Conservation (phyloP, 2,797 vertebrate genomes). For the Podargus strigoides region DNA sequence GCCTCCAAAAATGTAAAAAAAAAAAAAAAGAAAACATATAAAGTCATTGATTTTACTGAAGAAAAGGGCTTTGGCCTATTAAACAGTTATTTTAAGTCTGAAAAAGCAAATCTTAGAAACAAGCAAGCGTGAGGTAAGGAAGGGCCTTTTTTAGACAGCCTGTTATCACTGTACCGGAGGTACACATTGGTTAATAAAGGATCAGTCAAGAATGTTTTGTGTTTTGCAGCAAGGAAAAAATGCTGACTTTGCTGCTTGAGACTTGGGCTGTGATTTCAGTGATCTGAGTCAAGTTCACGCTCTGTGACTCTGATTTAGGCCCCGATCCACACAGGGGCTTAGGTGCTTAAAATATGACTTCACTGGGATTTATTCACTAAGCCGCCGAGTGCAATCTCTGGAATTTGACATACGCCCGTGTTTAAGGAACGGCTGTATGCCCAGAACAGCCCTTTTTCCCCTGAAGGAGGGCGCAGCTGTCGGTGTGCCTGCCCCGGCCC, state of each 20-base stretch:
- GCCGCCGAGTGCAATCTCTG: not conserved
- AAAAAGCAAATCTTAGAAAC: not conserved
- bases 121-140: not conserved
- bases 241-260: not conserved
- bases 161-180: not conserved
- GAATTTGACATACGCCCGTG: not conserved
- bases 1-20: not conserved
- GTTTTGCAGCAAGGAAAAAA: not conserved
- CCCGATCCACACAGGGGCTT: not conserved
- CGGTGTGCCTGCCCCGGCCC: not conserved
- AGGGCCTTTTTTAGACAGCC: not conserved
- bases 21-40: accelerated
- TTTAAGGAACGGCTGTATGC: not conserved
- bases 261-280: not conserved
- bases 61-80: not conserved
- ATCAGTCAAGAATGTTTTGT: not conserved
- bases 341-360: conserved; percentile 6
- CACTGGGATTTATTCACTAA: not conserved
- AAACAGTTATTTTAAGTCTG: not conserved
- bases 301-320: not conserved
- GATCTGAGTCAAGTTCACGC: not conserved
- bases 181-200: not conserved
- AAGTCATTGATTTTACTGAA: not conserved
- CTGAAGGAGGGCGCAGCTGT: not conserved
- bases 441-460: not conserved